phyloP scores from a whole-genome alignment of 2,113 vertebrate genomes.

The Neotragus pygmaeus region DNA sequence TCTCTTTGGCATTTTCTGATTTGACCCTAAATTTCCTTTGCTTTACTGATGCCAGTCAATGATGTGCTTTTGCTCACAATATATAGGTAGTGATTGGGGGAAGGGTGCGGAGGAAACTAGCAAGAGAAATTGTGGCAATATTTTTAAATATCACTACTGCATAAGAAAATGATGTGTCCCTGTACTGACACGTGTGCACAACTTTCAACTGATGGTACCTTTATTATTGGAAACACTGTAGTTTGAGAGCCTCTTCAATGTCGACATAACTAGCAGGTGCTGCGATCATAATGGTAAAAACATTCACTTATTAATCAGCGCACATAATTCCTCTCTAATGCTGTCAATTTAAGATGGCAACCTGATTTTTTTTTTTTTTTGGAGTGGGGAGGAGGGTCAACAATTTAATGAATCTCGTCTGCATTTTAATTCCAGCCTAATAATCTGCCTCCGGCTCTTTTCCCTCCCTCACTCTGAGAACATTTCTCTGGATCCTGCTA shows the following conservation, averaged over 20 bases:
- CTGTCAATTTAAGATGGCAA: conserved; percentile 84
- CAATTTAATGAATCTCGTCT: conserved; percentile 85
- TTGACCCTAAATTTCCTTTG: conserved; percentile 40
- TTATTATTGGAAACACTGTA: conserved; percentile 71
- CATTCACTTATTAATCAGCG: conserved; percentile 81
- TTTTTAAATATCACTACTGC: conserved; percentile 54
- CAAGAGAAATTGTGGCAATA: conserved; percentile 5
- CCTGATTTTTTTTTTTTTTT: conserved; percentile 79
- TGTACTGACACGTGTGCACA: conserved; percentile 47
- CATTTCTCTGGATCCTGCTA: conserved; percentile 73
- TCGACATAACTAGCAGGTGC: conserved; percentile 71
- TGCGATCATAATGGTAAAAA: conserved; percentile 59
- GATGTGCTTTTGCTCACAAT: neutral
- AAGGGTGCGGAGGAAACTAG: neutral
- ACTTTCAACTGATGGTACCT: conserved; percentile 58
- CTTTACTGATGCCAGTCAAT: conserved; percentile 8
- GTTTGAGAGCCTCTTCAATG: conserved; percentile 68
- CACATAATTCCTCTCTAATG: conserved; percentile 84
- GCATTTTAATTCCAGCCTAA: conserved; percentile 85
- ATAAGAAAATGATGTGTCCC: conserved; percentile 53
- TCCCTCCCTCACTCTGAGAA: conserved; percentile 70
- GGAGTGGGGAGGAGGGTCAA: conserved; percentile 83
- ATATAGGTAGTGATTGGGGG: neutral
- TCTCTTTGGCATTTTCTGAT: conserved; percentile 50
- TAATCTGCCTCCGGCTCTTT: conserved; percentile 82